Percentiles rank a stretch among this genome's conserved stretches.
These are phyloP conservation scores for Tangara arthus DNA, from an alignment of 2,797 vertebrate genomes.

Conservation along the genomic window DNA sequence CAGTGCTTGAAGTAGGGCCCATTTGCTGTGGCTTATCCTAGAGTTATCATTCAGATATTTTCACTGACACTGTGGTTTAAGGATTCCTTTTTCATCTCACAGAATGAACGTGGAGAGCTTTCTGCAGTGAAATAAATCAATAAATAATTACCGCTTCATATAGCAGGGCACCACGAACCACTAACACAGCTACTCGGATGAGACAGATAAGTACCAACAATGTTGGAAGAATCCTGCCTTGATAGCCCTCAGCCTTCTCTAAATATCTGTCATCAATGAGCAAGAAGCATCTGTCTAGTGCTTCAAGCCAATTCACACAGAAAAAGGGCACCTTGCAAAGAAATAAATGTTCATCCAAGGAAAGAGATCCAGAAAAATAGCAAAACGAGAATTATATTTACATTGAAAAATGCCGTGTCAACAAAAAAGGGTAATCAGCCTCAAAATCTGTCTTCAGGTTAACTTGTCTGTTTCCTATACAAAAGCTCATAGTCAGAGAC, in stretches of 20 bases:
- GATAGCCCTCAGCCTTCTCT: not conserved
- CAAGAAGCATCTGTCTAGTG: not conserved
- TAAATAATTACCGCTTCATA: conserved; percentile 18
- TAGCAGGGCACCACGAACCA: not conserved
- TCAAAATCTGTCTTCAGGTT: not conserved
- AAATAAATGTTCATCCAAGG: not conserved
- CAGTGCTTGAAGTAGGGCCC: not conserved
- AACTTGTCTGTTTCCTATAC: not conserved
- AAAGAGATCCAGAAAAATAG: not conserved
- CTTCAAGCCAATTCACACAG: not conserved
- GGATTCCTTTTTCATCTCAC: not conserved
- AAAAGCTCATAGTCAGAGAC: not conserved
- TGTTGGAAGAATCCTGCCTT: not conserved
- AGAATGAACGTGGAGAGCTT: not conserved
- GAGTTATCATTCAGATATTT: not conserved
- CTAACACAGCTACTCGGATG: not conserved
- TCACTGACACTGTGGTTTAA: not conserved
- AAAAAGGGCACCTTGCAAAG: not conserved
- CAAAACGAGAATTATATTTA: not conserved
- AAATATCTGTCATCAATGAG: conserved; percentile 7
- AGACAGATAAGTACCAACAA: not conserved
- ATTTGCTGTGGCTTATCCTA: not conserved
- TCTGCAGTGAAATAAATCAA: conserved; percentile 33
- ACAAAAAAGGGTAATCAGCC: not conserved
- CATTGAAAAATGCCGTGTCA: not conserved